Evolutionary conservation across 1,140 invertebrate genomes (phyloP), one percentile per base, ranked within the genome.

Genomic region (Caenorhabditis latens): DNA sequence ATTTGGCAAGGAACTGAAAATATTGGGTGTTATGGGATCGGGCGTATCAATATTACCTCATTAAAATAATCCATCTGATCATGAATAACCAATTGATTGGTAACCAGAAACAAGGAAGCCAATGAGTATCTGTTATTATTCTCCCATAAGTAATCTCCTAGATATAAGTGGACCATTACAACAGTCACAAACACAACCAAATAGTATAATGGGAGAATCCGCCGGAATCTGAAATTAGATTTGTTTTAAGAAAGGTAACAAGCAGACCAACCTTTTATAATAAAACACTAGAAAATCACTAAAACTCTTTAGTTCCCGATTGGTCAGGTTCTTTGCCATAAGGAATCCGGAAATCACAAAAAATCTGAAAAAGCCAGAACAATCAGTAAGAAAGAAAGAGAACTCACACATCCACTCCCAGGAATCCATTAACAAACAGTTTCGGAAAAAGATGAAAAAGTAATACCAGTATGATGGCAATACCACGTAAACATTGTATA

Each of bases 291-390:
- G 32, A 46, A 67, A 85, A 61, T 85, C 84, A 50, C 21, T 14
- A 13, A 85, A 16, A 24, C 21, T 67, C 32, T 46, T 46, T 13
- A 85, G 19, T 84, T 24, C 16, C 14, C 43, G 11, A 40, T 67
- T 67, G 1, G 57, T 46, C 1, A 58, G n/a, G 57, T 61, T 57
- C 24, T 84, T 57, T 1, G 84, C 84, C 84, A 85, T 85, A 0
- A 85, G 63, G 53, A 57, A 85, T 16, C 84, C 84, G 40, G 84
- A 85, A 50, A 85, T 67, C 13, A 85, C 84, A 55, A 85, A 85
- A 46, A 85, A 85, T 58, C 84, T 85, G 32, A 55, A 32, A 32
- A 32, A 1, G 32, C 2, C 2, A 32, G 32, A 32, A 32, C 32
- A 32, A 32, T 32, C 32, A 1, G 2, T 2, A 32, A 32, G 2